Evolutionary conservation across 1,140 invertebrate genomes (phyloP).

Genomic region (Hyles vespertilio): DNA sequence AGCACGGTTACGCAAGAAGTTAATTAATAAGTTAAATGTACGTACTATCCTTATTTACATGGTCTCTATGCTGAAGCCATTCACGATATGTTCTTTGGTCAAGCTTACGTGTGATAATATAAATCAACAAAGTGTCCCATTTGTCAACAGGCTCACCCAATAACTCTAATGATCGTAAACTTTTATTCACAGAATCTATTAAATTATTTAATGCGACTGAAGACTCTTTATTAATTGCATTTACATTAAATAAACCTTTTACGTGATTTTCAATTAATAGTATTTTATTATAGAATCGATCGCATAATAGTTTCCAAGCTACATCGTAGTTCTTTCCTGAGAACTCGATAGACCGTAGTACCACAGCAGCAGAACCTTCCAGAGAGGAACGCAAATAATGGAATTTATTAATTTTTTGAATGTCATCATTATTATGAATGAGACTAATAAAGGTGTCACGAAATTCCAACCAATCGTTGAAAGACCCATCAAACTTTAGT

Average conservation of each 20-base stretch:
- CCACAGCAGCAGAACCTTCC: conserved; percentile 4
- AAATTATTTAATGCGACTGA: conserved; percentile 1
- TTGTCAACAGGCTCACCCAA: conserved; percentile 3
- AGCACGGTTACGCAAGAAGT: no score
- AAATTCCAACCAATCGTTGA: conserved; percentile 4
- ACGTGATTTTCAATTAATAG: conserved; percentile 9
- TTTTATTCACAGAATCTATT: conserved; percentile 5
- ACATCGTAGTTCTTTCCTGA: conserved; percentile 3
- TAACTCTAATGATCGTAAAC: conserved; percentile 2
- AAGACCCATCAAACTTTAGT: conserved; percentile 4
- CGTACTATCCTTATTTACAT: conserved; percentile 1
- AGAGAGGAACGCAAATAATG: conserved; percentile 5
- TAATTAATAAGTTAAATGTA: background rate
- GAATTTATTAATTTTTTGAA: conserved; percentile 9
- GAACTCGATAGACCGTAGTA: conserved; percentile 1
- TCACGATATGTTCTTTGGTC: conserved; percentile 4
- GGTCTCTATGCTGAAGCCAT: conserved; percentile 1
- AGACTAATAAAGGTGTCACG: conserved; percentile 6
- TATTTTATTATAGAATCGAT: conserved; percentile 5
- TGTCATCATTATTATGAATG: conserved; percentile 3
- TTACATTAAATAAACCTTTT: background rate
- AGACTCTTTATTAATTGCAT: conserved; percentile 1
- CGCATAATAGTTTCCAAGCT: conserved; percentile 8
- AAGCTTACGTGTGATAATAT: conserved; percentile 5
- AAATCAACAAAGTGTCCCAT: conserved; percentile 6